These are phyloP conservation scores for Semaprochilodus insignis DNA, from an alignment of 2,797 vertebrate genomes.

Conservation along the genomic window DNA sequence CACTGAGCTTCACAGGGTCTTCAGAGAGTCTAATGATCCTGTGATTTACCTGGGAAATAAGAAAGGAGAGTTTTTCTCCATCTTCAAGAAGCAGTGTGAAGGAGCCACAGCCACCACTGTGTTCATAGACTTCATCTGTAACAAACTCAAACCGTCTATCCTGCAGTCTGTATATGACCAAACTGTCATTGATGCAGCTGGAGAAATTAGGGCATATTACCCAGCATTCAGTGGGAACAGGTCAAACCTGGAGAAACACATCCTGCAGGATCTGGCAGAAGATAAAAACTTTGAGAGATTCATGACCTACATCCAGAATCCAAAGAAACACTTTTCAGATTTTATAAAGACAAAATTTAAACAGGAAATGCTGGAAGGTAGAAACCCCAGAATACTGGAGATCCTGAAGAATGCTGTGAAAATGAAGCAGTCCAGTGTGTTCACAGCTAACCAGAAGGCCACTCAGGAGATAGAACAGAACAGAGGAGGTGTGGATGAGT, in stretches of 20 bases:
- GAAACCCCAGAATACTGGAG: not conserved
- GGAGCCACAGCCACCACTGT: conserved; percentile 63
- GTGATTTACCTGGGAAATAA: conserved; percentile 61
- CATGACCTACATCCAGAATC: not conserved
- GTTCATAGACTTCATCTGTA: conserved; percentile 64
- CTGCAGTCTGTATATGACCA: not conserved
- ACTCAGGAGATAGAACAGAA: not conserved
- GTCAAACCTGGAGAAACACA: conserved; percentile 65
- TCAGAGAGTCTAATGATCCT: conserved; percentile 63
- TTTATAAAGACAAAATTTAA: conserved; percentile 60
- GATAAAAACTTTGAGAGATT: conserved; percentile 72
- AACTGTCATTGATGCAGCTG: not conserved
- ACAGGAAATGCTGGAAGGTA: conserved; percentile 42
- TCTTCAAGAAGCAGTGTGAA: conserved; percentile 70
- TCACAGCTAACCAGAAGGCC: not conserved
- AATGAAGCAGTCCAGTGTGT: not conserved
- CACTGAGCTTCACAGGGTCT: conserved; percentile 45
- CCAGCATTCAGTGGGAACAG: conserved; percentile 64
- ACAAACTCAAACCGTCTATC: conserved; percentile 62
- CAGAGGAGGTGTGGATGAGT: not conserved
- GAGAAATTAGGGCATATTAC: not conserved
- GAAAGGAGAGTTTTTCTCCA: conserved; percentile 67
- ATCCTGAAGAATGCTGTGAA: not conserved
- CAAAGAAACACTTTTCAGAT: conserved; percentile 38
- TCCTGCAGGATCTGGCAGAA: conserved; percentile 70